Percentiles rank a stretch among this genome's conserved stretches.
Evolutionary conservation across 2,888 invertebrate genomes (phyloP).

Genomic region (Nematopogon swammerdamellus): DNA sequence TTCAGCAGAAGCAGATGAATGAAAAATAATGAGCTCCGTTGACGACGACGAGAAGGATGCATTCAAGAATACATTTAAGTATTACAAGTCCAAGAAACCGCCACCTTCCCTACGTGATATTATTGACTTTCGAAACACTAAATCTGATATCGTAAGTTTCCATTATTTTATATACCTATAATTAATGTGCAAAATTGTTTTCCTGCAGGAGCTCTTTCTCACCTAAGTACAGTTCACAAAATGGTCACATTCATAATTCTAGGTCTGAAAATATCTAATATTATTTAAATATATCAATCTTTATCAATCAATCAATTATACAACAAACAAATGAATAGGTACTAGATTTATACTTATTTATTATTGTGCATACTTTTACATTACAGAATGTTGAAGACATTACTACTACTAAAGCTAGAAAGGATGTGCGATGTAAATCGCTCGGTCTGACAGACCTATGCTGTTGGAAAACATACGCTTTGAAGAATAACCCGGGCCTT

Average conservation of each 20-base stretch:
- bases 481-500: constrained; percentile 68
- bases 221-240: too few species aligned
- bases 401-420: constrained; percentile 4
- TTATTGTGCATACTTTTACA: neutral
- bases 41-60: constrained; percentile 12
- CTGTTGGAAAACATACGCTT: constrained; percentile 63
- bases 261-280: too few species aligned
- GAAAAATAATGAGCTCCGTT: too few species aligned
- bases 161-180: constrained; percentile 1
- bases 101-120: constrained; percentile 63
- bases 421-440: constrained; percentile 21
- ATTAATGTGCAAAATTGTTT: too few species aligned
- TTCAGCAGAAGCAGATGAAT: too few species aligned
- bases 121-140: constrained; percentile 43
- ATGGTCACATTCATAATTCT: too few species aligned
- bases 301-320: too few species aligned
- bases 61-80: constrained; percentile 75
- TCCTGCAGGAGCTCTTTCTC: too few species aligned
- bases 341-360: too few species aligned
- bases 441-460: constrained; percentile 24
- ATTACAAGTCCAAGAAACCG: constrained; percentile 69
- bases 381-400: neutral
- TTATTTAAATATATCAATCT: too few species aligned
- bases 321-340: too few species aligned
- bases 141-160: constrained; percentile 17